Evolutionary conservation across 2,797 vertebrate genomes (phyloP), one percentile per base, ranked within the genome.

Genomic region (Neoniphon sammara): DNA sequence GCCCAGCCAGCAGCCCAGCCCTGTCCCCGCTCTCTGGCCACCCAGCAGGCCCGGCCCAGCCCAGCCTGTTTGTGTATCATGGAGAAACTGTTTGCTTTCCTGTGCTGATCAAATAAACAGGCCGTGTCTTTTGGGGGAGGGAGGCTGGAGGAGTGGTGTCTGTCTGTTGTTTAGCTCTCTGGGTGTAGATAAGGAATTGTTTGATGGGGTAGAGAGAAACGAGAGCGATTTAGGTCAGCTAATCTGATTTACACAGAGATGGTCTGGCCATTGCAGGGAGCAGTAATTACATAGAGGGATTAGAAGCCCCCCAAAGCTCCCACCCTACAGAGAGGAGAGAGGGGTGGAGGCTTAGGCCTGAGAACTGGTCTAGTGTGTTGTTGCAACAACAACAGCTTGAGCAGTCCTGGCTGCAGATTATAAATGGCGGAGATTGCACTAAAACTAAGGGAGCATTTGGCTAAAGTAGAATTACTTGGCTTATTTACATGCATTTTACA

Each of bases 251-350:
- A 88, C 92, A 88, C 90, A 79, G 89, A 93, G 93, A 90, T 82
- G 93, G 91, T 81, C 92, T 91, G 87, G 88, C 88, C 92, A 89
- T 94, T 90, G 92, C 91, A 88, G 94, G 94, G 93, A 95, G 89
- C 93, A 84, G 92, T 95, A 95, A 95, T 96, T 95, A 95, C 95
- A 94, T 87, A 88, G 93, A 93, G 88, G 95, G 95, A 96, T 96
- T 95, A 96, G 91, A 85, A 88, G 77, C 89, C 73, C 77, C 17
- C 75, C 63, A 77, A 73, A 68, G 78, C 80, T 85, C 67, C 84
- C 76, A 83, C 81, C 87, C 85, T 86, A 81, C 83, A 69, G 81
- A 85, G 78, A 84, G 80, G 84, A 84, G 87, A 89, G 81, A 73
- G 78, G 77, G 89, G 87, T 81, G 77, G 79, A 88, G 82, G 88